A percentile compares a stretch with the other conserved stretches of the same genome.
phyloP scores from a whole-genome alignment of 2,797 vertebrate species.

The Odontamblyopus rebecca region DNA sequence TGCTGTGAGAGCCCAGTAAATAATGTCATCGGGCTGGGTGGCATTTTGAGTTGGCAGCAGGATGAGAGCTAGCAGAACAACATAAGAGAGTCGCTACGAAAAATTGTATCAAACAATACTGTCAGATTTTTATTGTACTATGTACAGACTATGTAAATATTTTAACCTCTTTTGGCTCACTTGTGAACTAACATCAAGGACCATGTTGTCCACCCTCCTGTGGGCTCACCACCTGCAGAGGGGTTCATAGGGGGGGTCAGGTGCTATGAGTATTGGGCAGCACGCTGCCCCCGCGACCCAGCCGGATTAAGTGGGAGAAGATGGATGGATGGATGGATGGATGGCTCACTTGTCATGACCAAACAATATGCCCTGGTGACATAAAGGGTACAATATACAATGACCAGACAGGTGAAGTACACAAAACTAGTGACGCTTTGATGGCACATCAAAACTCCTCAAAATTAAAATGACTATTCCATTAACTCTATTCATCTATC shows the following conservation, averaged over 20 bases:
- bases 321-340: no score
- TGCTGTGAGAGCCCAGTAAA: constrained; percentile 25
- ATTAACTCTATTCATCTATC: neutral
- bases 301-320: no score
- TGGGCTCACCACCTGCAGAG: no score
- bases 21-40: constrained; percentile 40
- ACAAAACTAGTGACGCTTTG: no score
- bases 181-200: no score
- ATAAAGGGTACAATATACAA: neutral
- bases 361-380: neutral
- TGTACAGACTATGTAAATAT: neutral
- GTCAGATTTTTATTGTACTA: neutral
- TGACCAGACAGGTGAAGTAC: neutral
- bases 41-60: constrained; percentile 21
- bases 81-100: neutral
- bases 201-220: no score
- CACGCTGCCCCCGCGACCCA: no score
- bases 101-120: constrained; percentile 2
- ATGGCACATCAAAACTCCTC: no score
- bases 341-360: neutral
- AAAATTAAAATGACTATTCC: neutral
- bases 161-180: neutral
- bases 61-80: neutral
- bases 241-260: no score
- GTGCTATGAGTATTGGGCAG: no score